Evolutionary conservation across 2,113 vertebrate genomes (phyloP).

Genomic region (Pluvianellus socialis): DNA sequence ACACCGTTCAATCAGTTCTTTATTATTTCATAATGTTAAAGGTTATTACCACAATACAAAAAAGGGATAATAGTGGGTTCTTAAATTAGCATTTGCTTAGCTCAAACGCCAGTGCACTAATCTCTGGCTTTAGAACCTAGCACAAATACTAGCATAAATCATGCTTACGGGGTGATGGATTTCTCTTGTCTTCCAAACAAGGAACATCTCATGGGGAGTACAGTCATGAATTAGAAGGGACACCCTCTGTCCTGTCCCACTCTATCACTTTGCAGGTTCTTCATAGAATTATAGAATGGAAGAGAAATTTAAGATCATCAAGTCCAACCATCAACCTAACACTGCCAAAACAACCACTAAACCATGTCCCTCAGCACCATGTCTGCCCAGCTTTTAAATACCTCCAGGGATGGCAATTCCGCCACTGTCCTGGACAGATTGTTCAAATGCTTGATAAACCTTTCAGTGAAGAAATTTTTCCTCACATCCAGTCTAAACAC

Average conservation of each 20-base stretch:
- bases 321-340: too few species aligned
- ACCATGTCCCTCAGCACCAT: too few species aligned
- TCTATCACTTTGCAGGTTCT: background rate
- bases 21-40: constrained; percentile 17
- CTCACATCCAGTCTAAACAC: too few species aligned
- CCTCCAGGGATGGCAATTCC: too few species aligned
- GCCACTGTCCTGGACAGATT: too few species aligned
- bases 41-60: constrained; percentile 13
- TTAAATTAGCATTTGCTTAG: constrained; percentile 7
- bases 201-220: background rate
- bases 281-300: background rate
- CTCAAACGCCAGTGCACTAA: background rate
- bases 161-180: background rate
- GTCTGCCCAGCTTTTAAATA: too few species aligned
- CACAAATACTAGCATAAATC: background rate
- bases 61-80: background rate
- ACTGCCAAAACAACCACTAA: too few species aligned
- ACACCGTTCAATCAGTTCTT: background rate
- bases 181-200: background rate
- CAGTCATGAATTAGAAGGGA: background rate
- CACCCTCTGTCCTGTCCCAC: background rate
- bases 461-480: too few species aligned
- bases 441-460: too few species aligned
- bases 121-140: background rate
- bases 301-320: too few species aligned